A percentile compares a stretch with the other conserved stretches of the same genome.
Conservation (phyloP, 1,140 invertebrate species). For the Goniozus legneri region DNA sequence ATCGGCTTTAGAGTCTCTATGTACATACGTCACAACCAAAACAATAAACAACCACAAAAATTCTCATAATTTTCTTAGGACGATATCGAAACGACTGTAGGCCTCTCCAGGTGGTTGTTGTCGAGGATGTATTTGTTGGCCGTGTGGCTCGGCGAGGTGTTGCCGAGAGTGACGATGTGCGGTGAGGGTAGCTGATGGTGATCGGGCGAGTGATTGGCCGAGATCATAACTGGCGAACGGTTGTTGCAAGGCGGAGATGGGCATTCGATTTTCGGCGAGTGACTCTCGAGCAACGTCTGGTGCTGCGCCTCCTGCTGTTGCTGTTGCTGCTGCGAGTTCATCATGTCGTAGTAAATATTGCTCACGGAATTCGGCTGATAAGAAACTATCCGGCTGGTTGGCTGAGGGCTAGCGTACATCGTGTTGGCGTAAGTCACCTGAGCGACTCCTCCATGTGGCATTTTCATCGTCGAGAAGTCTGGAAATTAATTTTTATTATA, state of each 20-base stretch:
- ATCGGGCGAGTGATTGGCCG: conserved; percentile 40
- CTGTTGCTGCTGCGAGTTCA: conserved; percentile 28
- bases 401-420: conserved; percentile 24
- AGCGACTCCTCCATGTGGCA: conserved; percentile 24
- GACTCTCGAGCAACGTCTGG: conserved; percentile 33
- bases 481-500: no score
- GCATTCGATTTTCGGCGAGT: conserved; percentile 47
- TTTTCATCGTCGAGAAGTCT: conserved; percentile 46
- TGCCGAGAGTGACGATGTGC: conserved; percentile 42
- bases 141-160: conserved; percentile 26
- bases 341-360: conserved; percentile 37
- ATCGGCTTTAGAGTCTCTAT: no score
- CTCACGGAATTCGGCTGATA: conserved; percentile 16
- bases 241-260: conserved; percentile 37
- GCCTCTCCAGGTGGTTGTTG: conserved; percentile 37
- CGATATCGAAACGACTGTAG: conserved; percentile 44
- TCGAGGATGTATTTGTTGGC: conserved; percentile 32
- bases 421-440: conserved; percentile 24
- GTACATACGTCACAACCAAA: no score
- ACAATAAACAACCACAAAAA: no score
- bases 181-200: conserved; percentile 41
- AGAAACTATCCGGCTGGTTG: conserved; percentile 23
- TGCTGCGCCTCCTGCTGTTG: conserved; percentile 33
- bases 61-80: no score
- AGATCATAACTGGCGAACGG: conserved; percentile 39